These are phyloP conservation scores for Pheosia gnoma DNA, from an alignment of 2,888 invertebrate species.

Conservation along the genomic window DNA sequence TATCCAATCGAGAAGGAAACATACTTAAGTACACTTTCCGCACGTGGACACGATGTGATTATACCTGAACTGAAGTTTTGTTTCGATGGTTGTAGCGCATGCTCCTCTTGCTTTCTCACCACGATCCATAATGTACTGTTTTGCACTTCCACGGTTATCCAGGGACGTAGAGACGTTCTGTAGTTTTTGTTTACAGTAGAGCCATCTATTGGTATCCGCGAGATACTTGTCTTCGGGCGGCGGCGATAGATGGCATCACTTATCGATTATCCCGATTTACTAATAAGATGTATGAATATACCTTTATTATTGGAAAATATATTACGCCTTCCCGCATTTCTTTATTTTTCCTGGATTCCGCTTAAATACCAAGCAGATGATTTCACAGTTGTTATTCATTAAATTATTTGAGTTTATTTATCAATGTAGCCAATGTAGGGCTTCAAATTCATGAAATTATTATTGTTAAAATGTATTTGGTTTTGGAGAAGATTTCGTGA, in stretches of 20 bases:
- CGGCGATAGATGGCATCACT: no score
- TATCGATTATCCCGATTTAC: no score
- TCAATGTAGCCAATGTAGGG: conserved; percentile 4
- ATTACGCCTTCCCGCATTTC: no score
- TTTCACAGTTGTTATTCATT: no score
- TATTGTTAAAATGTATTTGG: not conserved
- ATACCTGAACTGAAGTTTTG: conserved; percentile 29
- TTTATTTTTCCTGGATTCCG: no score
- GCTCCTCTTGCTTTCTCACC: conserved; percentile 74
- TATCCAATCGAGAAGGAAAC: conserved; percentile 30
- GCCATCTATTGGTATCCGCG: no score
- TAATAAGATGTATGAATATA: no score
- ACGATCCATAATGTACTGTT: conserved; percentile 34
- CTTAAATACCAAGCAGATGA: no score
- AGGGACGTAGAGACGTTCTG: conserved; percentile 16
- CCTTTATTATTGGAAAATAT: no score
- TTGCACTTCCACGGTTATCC: conserved; percentile 34
- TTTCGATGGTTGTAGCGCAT: conserved; percentile 80
- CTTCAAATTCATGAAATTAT: conserved; percentile 29
- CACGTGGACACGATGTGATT: conserved; percentile 42
- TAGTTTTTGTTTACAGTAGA: not conserved
- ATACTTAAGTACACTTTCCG: conserved; percentile 19
- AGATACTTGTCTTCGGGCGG: no score
- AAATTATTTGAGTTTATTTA: no score
- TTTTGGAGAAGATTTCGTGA: conserved; percentile 16